Evolutionary conservation across 2,888 invertebrate species (phyloP).

Genomic region (Orthosia gracilis): DNA sequence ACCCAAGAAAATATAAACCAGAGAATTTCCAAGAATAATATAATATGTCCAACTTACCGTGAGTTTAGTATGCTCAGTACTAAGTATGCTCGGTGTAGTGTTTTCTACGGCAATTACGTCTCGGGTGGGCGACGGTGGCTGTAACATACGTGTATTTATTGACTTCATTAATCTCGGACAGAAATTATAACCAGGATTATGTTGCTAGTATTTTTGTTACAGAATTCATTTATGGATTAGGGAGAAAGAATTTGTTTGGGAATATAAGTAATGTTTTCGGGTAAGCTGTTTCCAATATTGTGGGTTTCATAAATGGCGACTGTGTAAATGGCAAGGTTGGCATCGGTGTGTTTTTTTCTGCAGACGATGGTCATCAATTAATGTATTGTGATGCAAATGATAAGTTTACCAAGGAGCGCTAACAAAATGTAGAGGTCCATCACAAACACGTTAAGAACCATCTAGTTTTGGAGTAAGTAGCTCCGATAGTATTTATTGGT

Average conservation of each 20-base stretch:
- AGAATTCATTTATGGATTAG: conserved; percentile 25
- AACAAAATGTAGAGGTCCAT: too few species aligned
- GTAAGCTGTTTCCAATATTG: conserved; percentile 29
- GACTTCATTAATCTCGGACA: conserved; percentile 52
- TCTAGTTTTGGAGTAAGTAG: not conserved
- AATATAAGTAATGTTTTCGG: not conserved
- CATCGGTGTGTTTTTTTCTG: not conserved
- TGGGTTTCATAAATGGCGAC: not conserved
- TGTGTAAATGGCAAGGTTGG: not conserved
- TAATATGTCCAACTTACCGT: conserved; percentile 56
- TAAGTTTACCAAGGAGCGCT: not conserved
- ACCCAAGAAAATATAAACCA: conserved; percentile 32
- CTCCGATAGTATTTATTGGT: too few species aligned
- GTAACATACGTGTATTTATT: conserved; percentile 65
- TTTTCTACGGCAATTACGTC: conserved; percentile 56
- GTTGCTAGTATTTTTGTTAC: conserved; percentile 16
- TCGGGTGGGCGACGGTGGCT: conserved; percentile 67
- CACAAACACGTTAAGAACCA: not conserved
- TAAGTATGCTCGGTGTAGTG: conserved; percentile 57
- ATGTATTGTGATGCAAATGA: not conserved
- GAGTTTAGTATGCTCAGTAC: conserved; percentile 47
- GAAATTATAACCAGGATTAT: conserved; percentile 50
- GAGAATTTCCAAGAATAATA: conserved; percentile 39
- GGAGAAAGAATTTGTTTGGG: conserved; percentile 22
- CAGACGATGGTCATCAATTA: too few species aligned